Conservation (phyloP, 2,888 invertebrate species). For the Drosophila paramelanica region DNA sequence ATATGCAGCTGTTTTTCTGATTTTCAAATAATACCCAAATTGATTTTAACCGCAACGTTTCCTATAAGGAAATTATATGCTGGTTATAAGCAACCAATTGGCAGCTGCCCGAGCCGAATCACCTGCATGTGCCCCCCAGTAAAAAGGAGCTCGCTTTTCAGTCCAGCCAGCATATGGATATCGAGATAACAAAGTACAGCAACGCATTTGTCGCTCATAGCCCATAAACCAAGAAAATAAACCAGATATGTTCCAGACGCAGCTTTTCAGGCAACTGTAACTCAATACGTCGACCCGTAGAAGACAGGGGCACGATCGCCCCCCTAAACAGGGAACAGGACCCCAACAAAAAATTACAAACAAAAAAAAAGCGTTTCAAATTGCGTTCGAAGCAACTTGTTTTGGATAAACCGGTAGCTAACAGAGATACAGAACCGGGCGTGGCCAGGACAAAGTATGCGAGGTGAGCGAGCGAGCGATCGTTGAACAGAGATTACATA, state of each 20-base stretch:
- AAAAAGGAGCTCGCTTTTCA: conserved; percentile 34
- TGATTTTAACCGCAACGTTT: conserved; percentile 19
- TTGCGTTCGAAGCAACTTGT: conserved; percentile 69
- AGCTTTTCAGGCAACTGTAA: conserved; percentile 53
- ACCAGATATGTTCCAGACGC: conserved; percentile 25
- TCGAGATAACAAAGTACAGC: conserved; percentile 31
- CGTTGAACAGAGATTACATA: conserved; percentile 63
- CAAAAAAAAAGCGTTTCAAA: conserved; percentile 60
- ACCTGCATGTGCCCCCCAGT: conserved; percentile 36
- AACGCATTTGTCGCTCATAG: conserved; percentile 12
- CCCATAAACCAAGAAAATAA: conserved; percentile 6
- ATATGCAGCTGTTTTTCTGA: conserved; percentile 14
- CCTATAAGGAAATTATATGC: conserved; percentile 33
- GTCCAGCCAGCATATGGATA: conserved; percentile 46
- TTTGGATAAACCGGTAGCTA: conserved; percentile 63
- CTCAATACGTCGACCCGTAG: conserved; percentile 63
- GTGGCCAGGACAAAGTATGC: conserved; percentile 24
- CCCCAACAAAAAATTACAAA: conserved; percentile 35
- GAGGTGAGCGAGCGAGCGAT: conserved; percentile 15
- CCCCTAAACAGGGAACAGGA: conserved; percentile 53
- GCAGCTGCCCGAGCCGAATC: conserved; percentile 31
- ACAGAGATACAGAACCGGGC: conserved; percentile 3
- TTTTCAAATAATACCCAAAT: conserved; percentile 2
- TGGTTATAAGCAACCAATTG: conserved; percentile 28
- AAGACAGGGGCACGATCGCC: conserved; percentile 54